A percentile compares a stretch with the other conserved stretches of the same genome.
These are phyloP conservation scores for Corapipo altera DNA, from an alignment of 2,113 vertebrate genomes.

Conservation along the genomic window DNA sequence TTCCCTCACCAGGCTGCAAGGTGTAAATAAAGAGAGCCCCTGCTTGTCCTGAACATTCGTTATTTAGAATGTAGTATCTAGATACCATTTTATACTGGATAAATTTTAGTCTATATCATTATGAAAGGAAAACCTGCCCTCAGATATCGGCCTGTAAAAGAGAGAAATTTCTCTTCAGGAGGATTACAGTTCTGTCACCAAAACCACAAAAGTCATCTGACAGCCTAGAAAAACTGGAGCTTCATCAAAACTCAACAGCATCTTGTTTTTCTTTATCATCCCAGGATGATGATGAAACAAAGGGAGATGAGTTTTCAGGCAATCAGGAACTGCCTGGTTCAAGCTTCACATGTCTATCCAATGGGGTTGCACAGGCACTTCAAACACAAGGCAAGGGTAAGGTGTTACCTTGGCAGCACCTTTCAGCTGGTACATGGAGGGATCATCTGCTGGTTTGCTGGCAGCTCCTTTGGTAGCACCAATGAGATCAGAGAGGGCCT, in stretches of 20 bases:
- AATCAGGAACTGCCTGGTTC: background rate
- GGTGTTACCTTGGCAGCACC: slow-evolving; percentile 91
- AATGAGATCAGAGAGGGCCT: slow-evolving; percentile 96
- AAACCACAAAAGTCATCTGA: background rate
- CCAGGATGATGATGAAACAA: background rate
- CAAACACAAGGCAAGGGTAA: background rate
- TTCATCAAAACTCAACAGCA: background rate
- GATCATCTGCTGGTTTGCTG: slow-evolving; percentile 93
- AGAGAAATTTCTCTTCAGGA: background rate
- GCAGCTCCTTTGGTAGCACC: slow-evolving; percentile 96
- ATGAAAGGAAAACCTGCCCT: background rate
- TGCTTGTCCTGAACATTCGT: background rate
- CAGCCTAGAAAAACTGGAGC: background rate
- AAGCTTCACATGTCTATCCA: background rate
- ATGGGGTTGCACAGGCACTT: background rate
- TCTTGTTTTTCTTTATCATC: background rate
- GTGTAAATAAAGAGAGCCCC: background rate
- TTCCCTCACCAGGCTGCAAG: background rate
- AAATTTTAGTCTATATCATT: background rate
- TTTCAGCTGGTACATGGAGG: slow-evolving; percentile 99
- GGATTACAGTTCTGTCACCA: background rate
- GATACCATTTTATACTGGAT: background rate
- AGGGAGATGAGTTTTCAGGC: background rate
- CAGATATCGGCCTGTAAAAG: background rate
- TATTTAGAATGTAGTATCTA: background rate